Conservation (phyloP, 92 coral and sea anemone genomes). For the Epizoanthus stellaris region DNA sequence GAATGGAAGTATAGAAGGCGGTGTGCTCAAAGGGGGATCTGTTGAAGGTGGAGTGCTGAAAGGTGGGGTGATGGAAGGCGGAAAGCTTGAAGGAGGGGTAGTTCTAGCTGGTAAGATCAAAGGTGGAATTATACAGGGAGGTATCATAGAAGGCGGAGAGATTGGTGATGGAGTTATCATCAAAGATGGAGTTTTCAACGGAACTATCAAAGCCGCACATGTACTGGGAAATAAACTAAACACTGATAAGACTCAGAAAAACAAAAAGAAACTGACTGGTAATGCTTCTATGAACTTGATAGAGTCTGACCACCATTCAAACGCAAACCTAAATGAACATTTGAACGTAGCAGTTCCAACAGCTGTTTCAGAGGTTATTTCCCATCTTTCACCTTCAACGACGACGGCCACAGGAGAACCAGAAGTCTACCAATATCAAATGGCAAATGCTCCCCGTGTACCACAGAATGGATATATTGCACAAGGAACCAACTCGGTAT, state of each 20-base stretch:
- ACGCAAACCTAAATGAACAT: background rate
- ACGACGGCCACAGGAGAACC: background rate
- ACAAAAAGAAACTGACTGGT: background rate
- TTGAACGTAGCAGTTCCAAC: background rate
- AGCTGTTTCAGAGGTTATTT: background rate
- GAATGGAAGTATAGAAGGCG: conserved; percentile 96
- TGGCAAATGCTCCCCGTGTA: background rate
- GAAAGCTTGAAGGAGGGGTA: conserved; percentile 87
- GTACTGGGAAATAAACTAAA: conserved; percentile 24
- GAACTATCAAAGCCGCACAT: conserved; percentile 71
- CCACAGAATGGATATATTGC: background rate
- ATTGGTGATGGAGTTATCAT: conserved; percentile 94
- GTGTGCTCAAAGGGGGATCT: conserved; percentile 83
- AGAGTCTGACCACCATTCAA: background rate
- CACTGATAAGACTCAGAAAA: background rate
- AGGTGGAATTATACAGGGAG: conserved; percentile 96
- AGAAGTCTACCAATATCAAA: background rate
- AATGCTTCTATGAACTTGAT: background rate
- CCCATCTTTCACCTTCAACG: background rate
- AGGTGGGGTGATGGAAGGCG: conserved; percentile 98
- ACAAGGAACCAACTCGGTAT: background rate
- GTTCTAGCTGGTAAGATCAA: conserved; percentile 93
- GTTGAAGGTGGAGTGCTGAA: conserved; percentile 91
- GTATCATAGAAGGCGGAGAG: conserved; percentile 96
- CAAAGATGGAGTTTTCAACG: conserved; percentile 84